Conservation (phyloP, 2,888 invertebrate genomes). For the Pyralis farinalis region DNA sequence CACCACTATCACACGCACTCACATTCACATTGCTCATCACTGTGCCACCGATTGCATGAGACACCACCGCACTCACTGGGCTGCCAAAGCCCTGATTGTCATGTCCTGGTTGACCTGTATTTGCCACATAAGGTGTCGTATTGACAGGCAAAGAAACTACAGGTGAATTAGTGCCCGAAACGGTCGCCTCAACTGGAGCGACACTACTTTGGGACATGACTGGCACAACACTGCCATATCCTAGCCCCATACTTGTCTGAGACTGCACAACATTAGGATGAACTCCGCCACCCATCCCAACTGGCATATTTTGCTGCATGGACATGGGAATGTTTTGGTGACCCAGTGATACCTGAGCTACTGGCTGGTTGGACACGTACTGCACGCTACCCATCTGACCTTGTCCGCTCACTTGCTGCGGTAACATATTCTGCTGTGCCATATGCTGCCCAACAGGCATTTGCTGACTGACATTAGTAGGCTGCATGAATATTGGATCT, state of each 20-base stretch:
- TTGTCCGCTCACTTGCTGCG: slow-evolving; percentile 66
- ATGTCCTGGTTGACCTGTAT: slow-evolving; percentile 55
- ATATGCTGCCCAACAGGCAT: slow-evolving; percentile 70
- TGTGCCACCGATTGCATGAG: slow-evolving; percentile 67
- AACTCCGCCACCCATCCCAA: slow-evolving; percentile 66
- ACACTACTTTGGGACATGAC: slow-evolving; percentile 78
- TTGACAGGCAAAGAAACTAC: slow-evolving; percentile 74
- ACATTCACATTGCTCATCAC: slow-evolving; percentile 73
- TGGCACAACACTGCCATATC: slow-evolving; percentile 67
- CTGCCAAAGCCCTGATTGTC: slow-evolving; percentile 76
- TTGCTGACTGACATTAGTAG: slow-evolving; percentile 62
- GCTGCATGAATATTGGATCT: slow-evolving; percentile 76
- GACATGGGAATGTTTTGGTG: slow-evolving; percentile 78
- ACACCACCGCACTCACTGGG: slow-evolving; percentile 75
- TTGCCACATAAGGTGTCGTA: slow-evolving; percentile 59
- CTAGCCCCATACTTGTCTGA: slow-evolving; percentile 71
- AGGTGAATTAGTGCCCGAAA: slow-evolving; percentile 76
- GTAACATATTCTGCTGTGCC: slow-evolving; percentile 69
- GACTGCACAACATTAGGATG: slow-evolving; percentile 74
- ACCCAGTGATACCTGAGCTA: slow-evolving; percentile 63
- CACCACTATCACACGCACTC: slow-evolving; percentile 73
- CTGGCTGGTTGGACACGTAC: slow-evolving; percentile 63
- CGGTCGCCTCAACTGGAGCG: slow-evolving; percentile 64
- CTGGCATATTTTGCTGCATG: slow-evolving; percentile 72
- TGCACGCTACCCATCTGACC: slow-evolving; percentile 67